These are phyloP conservation scores for Torymus tubicola DNA, from an alignment of 2,888 invertebrate genomes.

Conservation along the genomic window DNA sequence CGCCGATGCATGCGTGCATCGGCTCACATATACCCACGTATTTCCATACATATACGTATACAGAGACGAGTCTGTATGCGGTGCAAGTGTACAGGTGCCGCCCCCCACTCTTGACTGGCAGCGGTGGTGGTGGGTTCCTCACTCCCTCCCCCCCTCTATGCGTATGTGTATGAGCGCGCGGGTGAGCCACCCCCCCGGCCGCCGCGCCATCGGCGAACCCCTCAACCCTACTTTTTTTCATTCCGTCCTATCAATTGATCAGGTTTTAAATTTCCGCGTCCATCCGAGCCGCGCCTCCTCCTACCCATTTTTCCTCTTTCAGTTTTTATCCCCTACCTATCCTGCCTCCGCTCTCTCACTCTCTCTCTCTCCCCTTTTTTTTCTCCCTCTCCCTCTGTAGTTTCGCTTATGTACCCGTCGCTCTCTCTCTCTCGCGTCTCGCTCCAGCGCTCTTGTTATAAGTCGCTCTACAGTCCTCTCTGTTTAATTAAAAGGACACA, in stretches of 20 bases:
- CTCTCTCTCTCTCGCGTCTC: constrained; percentile 63
- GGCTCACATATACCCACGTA: constrained; percentile 55
- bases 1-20: constrained; percentile 58
- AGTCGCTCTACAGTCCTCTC: constrained; percentile 68
- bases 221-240: constrained; percentile 76
- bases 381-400: constrained; percentile 50
- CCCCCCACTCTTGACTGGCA: constrained; percentile 58
- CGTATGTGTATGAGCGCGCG: constrained; percentile 57
- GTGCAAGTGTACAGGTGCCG: constrained; percentile 27
- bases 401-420: constrained; percentile 60
- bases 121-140: background rate
- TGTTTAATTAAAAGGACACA: constrained; percentile 75
- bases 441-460: constrained; percentile 60
- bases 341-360: constrained; percentile 46
- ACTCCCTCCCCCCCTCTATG: constrained; percentile 60
- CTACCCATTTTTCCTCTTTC: constrained; percentile 60
- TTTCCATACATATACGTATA: no score
- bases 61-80: no score
- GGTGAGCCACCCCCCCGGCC: constrained; percentile 60
- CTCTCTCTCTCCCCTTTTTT: constrained; percentile 17
- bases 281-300: constrained; percentile 76
- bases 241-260: constrained; percentile 77
- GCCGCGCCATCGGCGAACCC: constrained; percentile 66
- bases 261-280: constrained; percentile 77
- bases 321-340: constrained; percentile 63